These are phyloP conservation scores for Polyploca ridens DNA, from an alignment of 2,888 invertebrate genomes.

Conservation along the genomic window DNA sequence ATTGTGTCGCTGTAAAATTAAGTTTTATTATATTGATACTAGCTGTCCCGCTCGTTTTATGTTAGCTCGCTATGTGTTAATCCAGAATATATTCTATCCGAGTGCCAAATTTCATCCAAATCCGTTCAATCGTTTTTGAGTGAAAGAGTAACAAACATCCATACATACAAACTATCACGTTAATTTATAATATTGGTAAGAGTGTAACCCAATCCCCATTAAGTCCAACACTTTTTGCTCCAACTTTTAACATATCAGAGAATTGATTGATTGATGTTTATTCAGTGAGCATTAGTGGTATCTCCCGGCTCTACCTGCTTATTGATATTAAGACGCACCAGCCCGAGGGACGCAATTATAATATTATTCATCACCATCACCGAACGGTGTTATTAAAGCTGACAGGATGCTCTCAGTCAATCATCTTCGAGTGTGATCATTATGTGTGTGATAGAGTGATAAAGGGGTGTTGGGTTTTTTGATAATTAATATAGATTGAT, in stretches of 20 bases:
- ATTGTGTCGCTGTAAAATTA: no score
- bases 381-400: conserved; percentile 15
- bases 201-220: not conserved
- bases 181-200: no score
- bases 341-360: conserved; percentile 55
- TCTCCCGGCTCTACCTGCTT: conserved; percentile 65
- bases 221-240: conserved; percentile 56
- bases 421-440: conserved; percentile 40
- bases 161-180: no score
- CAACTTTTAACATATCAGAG: conserved; percentile 55
- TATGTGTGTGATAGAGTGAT: conserved; percentile 16
- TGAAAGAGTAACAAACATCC: no score
- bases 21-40: no score
- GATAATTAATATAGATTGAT: conserved; percentile 25
- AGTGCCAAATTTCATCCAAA: no score
- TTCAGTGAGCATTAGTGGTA: conserved; percentile 65
- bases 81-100: no score
- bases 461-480: conserved; percentile 17
- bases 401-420: conserved; percentile 46
- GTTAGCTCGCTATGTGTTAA: no score
- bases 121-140: no score
- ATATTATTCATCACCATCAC: conserved; percentile 60
- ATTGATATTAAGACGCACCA: conserved; percentile 75
- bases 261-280: conserved; percentile 81
- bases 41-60: no score